Conservation (phyloP, 2,797 vertebrate genomes). For the Melanotaenia nigrans region DNA sequence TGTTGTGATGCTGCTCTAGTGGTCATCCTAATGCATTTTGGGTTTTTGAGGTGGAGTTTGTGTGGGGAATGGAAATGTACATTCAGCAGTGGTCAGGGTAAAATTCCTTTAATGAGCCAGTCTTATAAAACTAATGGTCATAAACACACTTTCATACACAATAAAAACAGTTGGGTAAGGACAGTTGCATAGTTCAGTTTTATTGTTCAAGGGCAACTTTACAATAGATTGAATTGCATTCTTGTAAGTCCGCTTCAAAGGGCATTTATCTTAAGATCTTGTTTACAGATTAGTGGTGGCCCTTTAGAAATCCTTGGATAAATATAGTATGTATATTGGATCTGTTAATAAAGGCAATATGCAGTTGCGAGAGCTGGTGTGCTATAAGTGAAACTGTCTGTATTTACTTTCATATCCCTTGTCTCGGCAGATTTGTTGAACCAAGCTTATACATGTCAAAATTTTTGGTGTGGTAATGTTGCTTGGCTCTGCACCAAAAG, state of each 20-base stretch:
- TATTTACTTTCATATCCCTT: slow-evolving; percentile 15
- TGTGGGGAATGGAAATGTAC: neutral
- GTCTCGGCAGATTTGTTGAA: slow-evolving; percentile 29
- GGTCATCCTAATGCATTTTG: slow-evolving; percentile 41
- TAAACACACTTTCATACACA: neutral
- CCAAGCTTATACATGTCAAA: slow-evolving; percentile 53
- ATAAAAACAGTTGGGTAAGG: neutral
- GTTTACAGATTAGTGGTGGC: slow-evolving; percentile 24
- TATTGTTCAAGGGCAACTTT: neutral
- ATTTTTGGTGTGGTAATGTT: slow-evolving; percentile 54
- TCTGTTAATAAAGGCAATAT: neutral
- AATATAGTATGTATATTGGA: slow-evolving; percentile 3
- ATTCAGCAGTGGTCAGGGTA: neutral
- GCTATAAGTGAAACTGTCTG: neutral
- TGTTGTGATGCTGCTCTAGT: slow-evolving; percentile 30
- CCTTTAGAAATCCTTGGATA: slow-evolving; percentile 22
- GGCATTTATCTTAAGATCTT: slow-evolving; percentile 12
- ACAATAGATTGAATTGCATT: neutral
- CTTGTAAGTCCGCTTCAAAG: slow-evolving; percentile 12
- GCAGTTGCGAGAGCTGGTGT: neutral
- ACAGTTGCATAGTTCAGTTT: neutral
- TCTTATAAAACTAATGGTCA: slow-evolving; percentile 4
- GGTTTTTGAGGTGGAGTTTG: slow-evolving; percentile 9
- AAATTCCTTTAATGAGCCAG: neutral
- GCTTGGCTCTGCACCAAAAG: slow-evolving; percentile 47